Evolutionary conservation across 2,888 invertebrate genomes (phyloP), one percentile per base, ranked within the genome.

Genomic region (Scelioninae gen. 1): DNA sequence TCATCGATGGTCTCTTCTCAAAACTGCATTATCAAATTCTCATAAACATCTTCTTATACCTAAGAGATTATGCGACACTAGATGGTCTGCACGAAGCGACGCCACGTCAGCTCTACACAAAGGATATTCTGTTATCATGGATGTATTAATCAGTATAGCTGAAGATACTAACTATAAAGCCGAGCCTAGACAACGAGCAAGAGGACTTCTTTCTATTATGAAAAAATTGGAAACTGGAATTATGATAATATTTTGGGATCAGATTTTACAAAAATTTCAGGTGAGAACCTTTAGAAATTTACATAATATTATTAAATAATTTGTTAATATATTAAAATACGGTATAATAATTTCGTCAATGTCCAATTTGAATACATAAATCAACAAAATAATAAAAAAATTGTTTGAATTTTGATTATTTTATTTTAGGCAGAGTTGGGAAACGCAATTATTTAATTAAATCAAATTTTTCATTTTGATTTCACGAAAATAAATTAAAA

Each of bases 1-100:
- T 31, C 83, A 82, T 65, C 72, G 84, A 65, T 86, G 85, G 81
- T 60, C 63, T 5, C 51, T 85, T 56, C 81, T 84, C 75, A 80
- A 38, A 83, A 74, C n/a, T 47, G 55, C 38, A 45, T 32, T 68
- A 11, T 55, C 40, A 5, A 63, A 47, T 15, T 23, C 4, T 47
- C 15, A 63, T 6, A 3, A 13, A 11, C 53, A 47, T 5, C 51
- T 68, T 60, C 49, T 34, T 15, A 23, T 68, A 10, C 66, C 66
- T 16, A 58, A 77, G 49, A 58, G 60, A 43, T 40, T 77, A 31
- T 40, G 11, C 6, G 38, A 45, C 11, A 68, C 68, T 29, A 56
- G 77, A 15, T 77, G 77, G 77, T 45, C 29, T 29, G 55, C 65
- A 49, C 68, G 62, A 49, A 32, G 38, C 29, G 77, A 68, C 51